Evolutionary conservation across 2,888 invertebrate genomes (phyloP).

Genomic region (Pristionchus exspectatus): DNA sequence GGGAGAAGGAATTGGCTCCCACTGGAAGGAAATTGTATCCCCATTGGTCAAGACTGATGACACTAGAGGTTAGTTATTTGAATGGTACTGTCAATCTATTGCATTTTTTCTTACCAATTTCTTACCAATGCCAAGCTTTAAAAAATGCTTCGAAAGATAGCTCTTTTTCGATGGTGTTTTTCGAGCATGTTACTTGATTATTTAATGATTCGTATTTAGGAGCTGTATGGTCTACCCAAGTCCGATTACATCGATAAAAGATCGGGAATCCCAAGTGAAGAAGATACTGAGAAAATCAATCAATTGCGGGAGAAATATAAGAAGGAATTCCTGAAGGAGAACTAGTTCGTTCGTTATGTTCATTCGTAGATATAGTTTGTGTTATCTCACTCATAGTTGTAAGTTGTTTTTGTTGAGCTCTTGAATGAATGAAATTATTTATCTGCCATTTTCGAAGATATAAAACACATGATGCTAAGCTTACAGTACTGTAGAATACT

Average conservation of each 20-base stretch:
- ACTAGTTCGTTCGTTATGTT: constrained; percentile 39
- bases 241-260: constrained; percentile 75
- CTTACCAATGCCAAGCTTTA: too few relatives aligned
- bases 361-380: constrained; percentile 3
- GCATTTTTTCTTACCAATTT: too few relatives aligned
- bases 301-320: constrained; percentile 70
- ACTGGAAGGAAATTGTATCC: constrained; percentile 75
- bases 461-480: not conserved
- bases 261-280: constrained; percentile 72
- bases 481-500: not conserved
- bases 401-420: constrained; percentile 31
- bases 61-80: constrained; percentile 66
- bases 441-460: not conserved
- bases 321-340: constrained; percentile 58
- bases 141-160: too few relatives aligned
- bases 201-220: constrained; percentile 12
- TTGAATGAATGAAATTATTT: constrained; percentile 4
- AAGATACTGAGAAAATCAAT: constrained; percentile 71
- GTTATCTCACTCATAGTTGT: constrained; percentile 20
- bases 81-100: too few relatives aligned
- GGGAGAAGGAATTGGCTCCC: constrained; percentile 73
- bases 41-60: constrained; percentile 76
- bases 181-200: not conserved
- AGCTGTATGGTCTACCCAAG: constrained; percentile 69
- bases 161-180: not conserved